Evolutionary conservation across 2,888 invertebrate genomes (phyloP), one percentile per base, ranked within the genome.

Genomic region (Meganola albula): DNA sequence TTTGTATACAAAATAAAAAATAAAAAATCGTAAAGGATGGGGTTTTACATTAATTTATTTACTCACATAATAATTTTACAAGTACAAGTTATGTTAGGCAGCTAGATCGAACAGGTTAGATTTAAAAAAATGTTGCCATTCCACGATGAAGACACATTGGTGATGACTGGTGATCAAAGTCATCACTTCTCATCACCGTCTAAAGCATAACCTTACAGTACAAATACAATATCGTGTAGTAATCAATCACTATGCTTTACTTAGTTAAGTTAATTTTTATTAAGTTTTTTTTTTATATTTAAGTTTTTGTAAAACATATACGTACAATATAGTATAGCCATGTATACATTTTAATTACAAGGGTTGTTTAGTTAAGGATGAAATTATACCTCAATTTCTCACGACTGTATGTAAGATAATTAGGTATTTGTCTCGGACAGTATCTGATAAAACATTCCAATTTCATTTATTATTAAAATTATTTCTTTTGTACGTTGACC

Each of bases 201-300:
- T 43, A 53, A 54, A 58, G 60, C 63, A 69, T 67, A 74, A 82
- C 84, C 82, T 83, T 60, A 83, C 77, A 84, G 84, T 84, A 84
- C 84, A 84, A 84, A 78, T 77, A 78, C 66, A 64, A 69, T 78
- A 74, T 76, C 53, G 73, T 68, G 73, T 72, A 73, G 78, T 75
- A 68, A 71, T 77, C 74, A 74, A 73, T 63, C 67, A 74, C 58
- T 76, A 78, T 84, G 84, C 84, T 84, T 84, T 84, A 84, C 78
- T 75, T 84, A 84, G 16, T 33, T 49, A 54, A 54, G 37, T 52
- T 52, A 52, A 23, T 16, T 48, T 37, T 62, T 65, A 59, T 58
- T 65, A 62, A 60, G 53, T 58, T 61, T 56, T 61, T 63, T 26
- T 58, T 61, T 59, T 62, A 60, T 53, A 57, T 47, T 30, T 46